Percentiles rank a stretch among this genome's conserved stretches.
These are phyloP conservation scores for Miichthys miiuy DNA, from an alignment of 2,797 vertebrate species.

Conservation along the genomic window DNA sequence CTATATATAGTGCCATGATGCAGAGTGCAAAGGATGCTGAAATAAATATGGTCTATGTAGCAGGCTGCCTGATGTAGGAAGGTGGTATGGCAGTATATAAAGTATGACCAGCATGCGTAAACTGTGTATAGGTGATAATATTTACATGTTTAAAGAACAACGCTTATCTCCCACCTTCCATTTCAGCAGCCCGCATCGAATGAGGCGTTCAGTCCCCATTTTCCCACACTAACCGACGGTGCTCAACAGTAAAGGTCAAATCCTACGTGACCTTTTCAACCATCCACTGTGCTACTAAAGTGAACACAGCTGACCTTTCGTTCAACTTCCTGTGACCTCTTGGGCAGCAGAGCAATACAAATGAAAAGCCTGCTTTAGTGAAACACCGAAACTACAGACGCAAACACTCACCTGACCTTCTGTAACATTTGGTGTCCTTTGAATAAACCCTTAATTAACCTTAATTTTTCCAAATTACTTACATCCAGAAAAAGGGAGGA, in stretches of 20 bases:
- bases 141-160: no score
- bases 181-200: constrained; percentile 26
- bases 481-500: background rate
- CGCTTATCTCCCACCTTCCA: background rate
- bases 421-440: constrained; percentile 28
- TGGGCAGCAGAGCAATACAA: constrained; percentile 28
- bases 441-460: constrained; percentile 9
- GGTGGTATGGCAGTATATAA: no score
- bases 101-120: no score
- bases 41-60: no score
- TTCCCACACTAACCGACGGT: background rate
- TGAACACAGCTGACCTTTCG: constrained; percentile 73
- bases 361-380: constrained; percentile 12
- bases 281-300: constrained; percentile 53
- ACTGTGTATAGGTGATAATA: no score
- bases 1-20: no score
- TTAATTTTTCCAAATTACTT: constrained; percentile 4
- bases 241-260: constrained; percentile 72
- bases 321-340: constrained; percentile 71
- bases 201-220: constrained; percentile 24
- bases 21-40: no score
- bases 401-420: constrained; percentile 16
- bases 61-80: no score
- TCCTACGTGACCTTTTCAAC: constrained; percentile 71
- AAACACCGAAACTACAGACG: constrained; percentile 17